Evolutionary conservation across 2,888 invertebrate species (phyloP).

Genomic region (Cryptus armator): DNA sequence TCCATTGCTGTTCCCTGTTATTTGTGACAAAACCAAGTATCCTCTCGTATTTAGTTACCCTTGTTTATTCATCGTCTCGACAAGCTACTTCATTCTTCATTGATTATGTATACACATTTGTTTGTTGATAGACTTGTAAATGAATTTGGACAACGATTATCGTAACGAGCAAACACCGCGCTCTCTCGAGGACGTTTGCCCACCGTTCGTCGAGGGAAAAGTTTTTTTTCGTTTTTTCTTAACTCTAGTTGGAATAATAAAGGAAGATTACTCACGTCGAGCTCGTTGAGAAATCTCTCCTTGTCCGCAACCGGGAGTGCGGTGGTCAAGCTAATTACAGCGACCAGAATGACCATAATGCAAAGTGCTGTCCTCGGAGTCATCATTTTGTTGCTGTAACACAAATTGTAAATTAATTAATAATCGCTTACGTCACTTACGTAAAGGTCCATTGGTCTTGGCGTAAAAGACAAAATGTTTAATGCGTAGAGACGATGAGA

Average conservation of each 20-base stretch:
- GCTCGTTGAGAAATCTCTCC: constrained; percentile 81
- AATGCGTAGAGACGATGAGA: too few relatives aligned
- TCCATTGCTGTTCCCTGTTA: not conserved
- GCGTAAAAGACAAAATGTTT: not conserved
- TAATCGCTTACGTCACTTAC: not conserved
- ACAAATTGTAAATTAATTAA: not conserved
- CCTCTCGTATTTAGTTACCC: constrained; percentile 16
- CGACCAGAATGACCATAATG: constrained; percentile 74
- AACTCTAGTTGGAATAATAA: not conserved
- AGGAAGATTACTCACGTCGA: constrained; percentile 80
- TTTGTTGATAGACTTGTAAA: constrained; percentile 3
- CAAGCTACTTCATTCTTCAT: not conserved
- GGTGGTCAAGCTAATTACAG: constrained; percentile 76
- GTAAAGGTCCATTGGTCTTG: not conserved
- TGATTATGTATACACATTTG: not conserved
- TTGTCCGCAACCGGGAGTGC: constrained; percentile 82
- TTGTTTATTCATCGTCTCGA: constrained; percentile 3
- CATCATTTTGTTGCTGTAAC: constrained; percentile 72
- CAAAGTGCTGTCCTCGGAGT: constrained; percentile 72
- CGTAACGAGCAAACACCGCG: not conserved
- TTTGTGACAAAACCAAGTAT: not conserved
- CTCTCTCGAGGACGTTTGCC: not conserved
- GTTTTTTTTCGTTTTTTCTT: not conserved
- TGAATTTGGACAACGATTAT: not conserved
- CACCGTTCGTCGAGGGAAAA: not conserved